These are phyloP conservation scores for Carollia perspicillata DNA, from an alignment of 2,113 vertebrate species.

Conservation along the genomic window DNA sequence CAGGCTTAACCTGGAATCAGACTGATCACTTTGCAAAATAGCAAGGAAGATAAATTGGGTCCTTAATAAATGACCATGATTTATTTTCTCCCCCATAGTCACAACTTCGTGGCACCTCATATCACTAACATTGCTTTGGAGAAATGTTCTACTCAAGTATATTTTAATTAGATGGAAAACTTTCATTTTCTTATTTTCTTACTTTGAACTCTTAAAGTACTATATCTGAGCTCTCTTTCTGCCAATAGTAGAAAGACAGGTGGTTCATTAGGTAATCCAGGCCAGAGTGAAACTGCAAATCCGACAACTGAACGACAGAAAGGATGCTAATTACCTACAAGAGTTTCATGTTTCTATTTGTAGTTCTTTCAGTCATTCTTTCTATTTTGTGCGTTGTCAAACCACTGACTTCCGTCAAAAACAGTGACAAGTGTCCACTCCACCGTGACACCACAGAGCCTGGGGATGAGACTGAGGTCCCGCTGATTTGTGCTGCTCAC, in stretches of 20 bases:
- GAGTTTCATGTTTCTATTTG: slow-evolving; percentile 21
- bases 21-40: background rate
- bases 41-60: background rate
- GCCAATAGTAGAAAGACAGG: background rate
- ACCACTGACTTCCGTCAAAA: slow-evolving; percentile 34
- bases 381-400: background rate
- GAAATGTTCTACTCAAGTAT: background rate
- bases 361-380: slow-evolving; percentile 10
- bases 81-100: background rate
- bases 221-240: background rate
- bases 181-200: background rate
- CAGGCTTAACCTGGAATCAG: background rate
- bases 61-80: background rate
- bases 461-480: background rate
- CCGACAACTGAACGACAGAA: slow-evolving; percentile 34
- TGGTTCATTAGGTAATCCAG: background rate
- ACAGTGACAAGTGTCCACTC: slow-evolving; percentile 14
- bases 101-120: background rate
- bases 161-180: background rate
- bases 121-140: background rate
- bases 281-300: slow-evolving; percentile 32
- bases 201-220: background rate
- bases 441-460: background rate
- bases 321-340: slow-evolving; percentile 37
- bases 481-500: background rate